Evolutionary conservation across 2,113 vertebrate genomes (phyloP).

Genomic region (Mugil cephalus): DNA sequence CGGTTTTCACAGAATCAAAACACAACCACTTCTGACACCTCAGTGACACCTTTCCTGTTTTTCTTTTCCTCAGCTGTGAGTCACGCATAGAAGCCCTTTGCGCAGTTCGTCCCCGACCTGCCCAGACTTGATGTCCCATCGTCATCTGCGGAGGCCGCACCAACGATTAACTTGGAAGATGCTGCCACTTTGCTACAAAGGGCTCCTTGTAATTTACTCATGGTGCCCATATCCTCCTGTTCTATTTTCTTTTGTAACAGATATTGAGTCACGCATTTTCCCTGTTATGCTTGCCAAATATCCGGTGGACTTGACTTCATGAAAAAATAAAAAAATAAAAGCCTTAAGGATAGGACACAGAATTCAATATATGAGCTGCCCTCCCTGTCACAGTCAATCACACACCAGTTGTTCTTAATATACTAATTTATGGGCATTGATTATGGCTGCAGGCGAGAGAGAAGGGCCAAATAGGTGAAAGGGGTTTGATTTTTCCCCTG

Average conservation of each 20-base stretch:
- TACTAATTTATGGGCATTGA: conserved; percentile 58
- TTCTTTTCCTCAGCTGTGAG: conserved; percentile 1
- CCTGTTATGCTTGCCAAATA: background rate
- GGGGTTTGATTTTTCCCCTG: conserved; percentile 27
- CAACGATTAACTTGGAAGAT: conserved; percentile 19
- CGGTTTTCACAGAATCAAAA: conserved; percentile 19
- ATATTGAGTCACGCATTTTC: conserved; percentile 12
- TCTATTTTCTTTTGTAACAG: conserved; percentile 37
- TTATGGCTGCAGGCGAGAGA: conserved; percentile 29
- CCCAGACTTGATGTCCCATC: conserved; percentile 54
- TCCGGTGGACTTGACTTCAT: background rate
- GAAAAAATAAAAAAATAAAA: too few relatives aligned
- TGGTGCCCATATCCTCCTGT: background rate
- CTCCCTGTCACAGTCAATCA: conserved; percentile 34
- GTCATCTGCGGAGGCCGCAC: conserved; percentile 25
- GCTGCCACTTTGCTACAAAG: conserved; percentile 25
- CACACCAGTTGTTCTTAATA: conserved; percentile 58
- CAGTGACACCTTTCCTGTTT: conserved; percentile 13
- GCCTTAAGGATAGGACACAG: background rate
- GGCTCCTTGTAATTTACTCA: conserved; percentile 16
- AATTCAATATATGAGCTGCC: conserved; percentile 27
- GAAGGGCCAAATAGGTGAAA: conserved; percentile 5
- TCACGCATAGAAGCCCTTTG: conserved; percentile 37
- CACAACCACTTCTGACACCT: conserved; percentile 7
- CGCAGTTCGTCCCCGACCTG: conserved; percentile 52